These are phyloP conservation scores for Yponomeuta malinellus DNA, from an alignment of 2,888 invertebrate species.

Conservation along the genomic window DNA sequence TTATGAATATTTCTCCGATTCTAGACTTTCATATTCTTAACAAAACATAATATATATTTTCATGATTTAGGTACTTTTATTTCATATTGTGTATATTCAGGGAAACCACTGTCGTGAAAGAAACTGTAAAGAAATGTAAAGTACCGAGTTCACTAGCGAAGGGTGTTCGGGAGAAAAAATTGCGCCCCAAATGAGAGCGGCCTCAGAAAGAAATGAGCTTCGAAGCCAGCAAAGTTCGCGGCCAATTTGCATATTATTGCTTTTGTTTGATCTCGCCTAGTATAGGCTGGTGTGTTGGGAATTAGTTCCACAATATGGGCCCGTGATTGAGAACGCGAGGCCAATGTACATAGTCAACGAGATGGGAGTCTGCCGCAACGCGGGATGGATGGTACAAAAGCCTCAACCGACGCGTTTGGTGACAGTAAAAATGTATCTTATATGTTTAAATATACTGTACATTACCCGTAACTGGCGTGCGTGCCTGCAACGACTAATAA, in stretches of 20 bases:
- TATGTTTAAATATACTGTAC: too few relatives aligned
- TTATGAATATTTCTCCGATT: too few relatives aligned
- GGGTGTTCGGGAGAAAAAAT: background rate
- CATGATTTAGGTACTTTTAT: background rate
- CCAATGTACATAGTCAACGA: background rate
- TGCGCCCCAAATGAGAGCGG: background rate
- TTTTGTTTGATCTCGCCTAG: constrained; percentile 10
- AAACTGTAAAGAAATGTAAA: background rate
- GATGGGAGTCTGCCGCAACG: background rate
- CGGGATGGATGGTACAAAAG: background rate
- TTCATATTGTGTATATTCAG: background rate
- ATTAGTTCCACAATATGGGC: background rate
- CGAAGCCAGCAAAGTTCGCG: background rate
- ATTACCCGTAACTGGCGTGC: too few relatives aligned
- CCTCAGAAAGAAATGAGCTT: constrained; percentile 11
- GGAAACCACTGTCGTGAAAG: background rate
- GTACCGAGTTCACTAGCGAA: background rate
- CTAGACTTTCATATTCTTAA: too few relatives aligned
- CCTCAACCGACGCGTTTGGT: background rate
- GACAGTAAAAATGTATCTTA: background rate
- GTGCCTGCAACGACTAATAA: too few relatives aligned
- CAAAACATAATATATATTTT: too few relatives aligned
- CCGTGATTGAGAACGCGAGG: background rate
- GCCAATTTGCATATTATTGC: constrained; percentile 11
- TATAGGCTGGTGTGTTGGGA: constrained; percentile 2